A percentile compares a stretch with the other conserved stretches of the same genome.
Conservation (phyloP, 2,113 vertebrate genomes). For the Ictalurus punctatus region DNA sequence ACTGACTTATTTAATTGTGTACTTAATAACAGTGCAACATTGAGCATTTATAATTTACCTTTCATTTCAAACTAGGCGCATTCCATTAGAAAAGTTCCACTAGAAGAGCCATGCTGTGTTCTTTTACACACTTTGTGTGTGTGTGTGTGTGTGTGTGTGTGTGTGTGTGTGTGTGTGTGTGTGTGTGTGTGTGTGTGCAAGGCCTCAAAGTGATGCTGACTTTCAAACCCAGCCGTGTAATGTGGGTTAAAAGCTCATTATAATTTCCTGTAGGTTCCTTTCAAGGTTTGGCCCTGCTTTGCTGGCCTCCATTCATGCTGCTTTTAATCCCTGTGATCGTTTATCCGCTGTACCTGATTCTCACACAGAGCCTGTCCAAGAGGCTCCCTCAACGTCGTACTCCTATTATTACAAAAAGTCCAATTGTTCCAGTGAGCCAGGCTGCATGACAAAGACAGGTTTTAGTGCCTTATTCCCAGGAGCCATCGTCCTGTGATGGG, state of each 20-base stretch:
- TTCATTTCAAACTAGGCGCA: background rate
- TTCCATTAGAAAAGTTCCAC: background rate
- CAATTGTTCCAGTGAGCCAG: conserved; percentile 31
- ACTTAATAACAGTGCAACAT: background rate
- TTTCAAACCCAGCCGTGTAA: conserved; percentile 55
- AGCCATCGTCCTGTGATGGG: background rate
- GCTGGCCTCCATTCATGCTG: conserved; percentile 40
- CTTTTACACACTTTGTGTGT: background rate
- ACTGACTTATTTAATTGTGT: background rate
- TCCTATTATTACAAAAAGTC: conserved; percentile 24
- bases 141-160: no score
- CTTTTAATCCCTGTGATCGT: conserved; percentile 60
- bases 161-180: background rate
- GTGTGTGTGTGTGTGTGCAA: background rate
- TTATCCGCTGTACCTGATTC: conserved; percentile 59
- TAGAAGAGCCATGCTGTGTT: conserved; percentile 42
- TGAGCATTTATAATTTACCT: background rate
- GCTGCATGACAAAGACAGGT: conserved; percentile 10
- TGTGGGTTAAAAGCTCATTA: conserved; percentile 66
- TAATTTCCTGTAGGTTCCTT: conserved; percentile 59
- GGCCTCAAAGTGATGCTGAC: conserved; percentile 30
- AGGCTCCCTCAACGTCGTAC: conserved; percentile 7
- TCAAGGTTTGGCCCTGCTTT: conserved; percentile 62
- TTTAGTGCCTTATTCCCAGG: background rate
- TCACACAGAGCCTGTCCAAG: conserved; percentile 41